Conservation (phyloP, 2,113 vertebrate species). For the Grammomys surdaster region DNA sequence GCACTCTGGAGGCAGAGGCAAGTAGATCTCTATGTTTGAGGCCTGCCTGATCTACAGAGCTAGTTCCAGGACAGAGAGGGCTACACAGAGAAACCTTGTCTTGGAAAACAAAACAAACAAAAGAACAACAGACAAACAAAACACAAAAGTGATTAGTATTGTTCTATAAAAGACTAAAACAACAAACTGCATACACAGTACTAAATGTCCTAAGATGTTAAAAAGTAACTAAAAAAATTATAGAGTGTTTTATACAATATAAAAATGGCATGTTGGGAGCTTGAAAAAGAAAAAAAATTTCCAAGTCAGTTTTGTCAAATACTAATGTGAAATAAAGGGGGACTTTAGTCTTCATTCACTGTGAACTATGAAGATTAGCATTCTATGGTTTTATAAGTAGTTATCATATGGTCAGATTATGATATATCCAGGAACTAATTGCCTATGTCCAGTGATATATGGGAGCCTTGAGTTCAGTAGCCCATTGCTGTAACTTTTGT, state of each 20-base stretch:
- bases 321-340: not conserved
- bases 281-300: not conserved
- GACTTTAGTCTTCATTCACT: not conserved
- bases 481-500: not conserved
- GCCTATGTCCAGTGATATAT: not conserved
- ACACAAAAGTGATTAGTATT: not conserved
- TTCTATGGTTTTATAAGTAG: not conserved
- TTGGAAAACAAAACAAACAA: not conserved
- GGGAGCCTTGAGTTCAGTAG: not conserved
- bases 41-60: not conserved
- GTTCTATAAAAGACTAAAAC: too few relatives aligned
- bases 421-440: not conserved
- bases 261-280: not conserved
- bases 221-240: not conserved
- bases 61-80: not conserved
- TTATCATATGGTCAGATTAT: conserved; percentile 5
- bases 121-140: not conserved
- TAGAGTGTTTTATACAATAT: not conserved
- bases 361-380: not conserved
- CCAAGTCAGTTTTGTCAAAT: not conserved
- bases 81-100: not conserved
- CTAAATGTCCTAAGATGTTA: too few relatives aligned
- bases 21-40: not conserved
- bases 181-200: too few relatives aligned
- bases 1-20: not conserved